These are phyloP conservation scores for Alosa alosa DNA, from an alignment of 2,113 vertebrate genomes.

Conservation along the genomic window DNA sequence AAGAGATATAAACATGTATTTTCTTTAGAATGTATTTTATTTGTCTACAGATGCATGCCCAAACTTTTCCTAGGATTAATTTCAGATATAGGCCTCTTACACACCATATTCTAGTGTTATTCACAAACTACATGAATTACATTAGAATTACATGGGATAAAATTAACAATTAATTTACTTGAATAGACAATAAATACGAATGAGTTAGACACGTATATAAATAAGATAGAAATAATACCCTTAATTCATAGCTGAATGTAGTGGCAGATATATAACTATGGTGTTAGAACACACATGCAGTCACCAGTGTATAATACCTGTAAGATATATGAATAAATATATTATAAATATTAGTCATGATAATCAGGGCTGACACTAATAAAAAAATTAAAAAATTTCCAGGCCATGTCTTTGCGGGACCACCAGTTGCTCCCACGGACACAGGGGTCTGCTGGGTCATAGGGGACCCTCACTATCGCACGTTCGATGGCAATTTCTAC, in stretches of 20 bases:
- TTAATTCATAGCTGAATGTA: not conserved
- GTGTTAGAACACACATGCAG: not conserved
- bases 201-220: too few species aligned
- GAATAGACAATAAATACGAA: not conserved
- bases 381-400: not conserved
- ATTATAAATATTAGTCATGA: not conserved
- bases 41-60: not conserved
- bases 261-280: not conserved
- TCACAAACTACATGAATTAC: not conserved
- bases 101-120: not conserved
- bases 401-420: not conserved
- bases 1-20: too few species aligned
- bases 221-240: not conserved
- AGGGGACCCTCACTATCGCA: conserved; percentile 52
- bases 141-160: not conserved
- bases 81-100: not conserved
- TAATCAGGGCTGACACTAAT: not conserved
- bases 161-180: not conserved
- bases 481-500: conserved; percentile 53
- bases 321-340: not conserved
- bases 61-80: not conserved
- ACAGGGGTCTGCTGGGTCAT: conserved; percentile 52
- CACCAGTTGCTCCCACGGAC: not conserved
- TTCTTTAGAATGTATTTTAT: too few species aligned
- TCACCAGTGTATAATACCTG: too few species aligned